Evolutionary conservation across 1,140 invertebrate genomes (phyloP).

Genomic region (Planococcus citri): DNA sequence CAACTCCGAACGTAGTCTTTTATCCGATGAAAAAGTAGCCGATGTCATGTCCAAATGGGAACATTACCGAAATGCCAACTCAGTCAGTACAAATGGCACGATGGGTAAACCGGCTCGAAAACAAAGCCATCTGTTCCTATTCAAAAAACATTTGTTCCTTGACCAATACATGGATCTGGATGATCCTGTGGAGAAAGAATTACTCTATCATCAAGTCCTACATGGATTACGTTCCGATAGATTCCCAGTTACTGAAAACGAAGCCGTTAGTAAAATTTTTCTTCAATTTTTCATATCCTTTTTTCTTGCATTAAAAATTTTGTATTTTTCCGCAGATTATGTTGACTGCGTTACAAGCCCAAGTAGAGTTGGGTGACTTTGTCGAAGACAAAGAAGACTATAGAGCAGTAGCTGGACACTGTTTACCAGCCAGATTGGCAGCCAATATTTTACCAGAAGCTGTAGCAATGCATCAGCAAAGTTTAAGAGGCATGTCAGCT

Average conservation of each 20-base stretch:
- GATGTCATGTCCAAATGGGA: constrained; percentile 96
- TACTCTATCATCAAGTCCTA: constrained; percentile 90
- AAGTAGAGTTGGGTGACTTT: constrained; percentile 81
- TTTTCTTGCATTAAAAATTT: too few relatives aligned
- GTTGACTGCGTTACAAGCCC: constrained; percentile 83
- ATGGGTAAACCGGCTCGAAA: constrained; percentile 33
- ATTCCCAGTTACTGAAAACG: constrained; percentile 35
- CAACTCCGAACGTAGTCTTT: constrained; percentile 66
- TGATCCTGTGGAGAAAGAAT: constrained; percentile 85
- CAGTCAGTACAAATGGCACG: constrained; percentile 29
- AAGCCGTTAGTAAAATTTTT: constrained; percentile 28
- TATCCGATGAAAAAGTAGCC: constrained; percentile 74
- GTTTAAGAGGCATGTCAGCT: constrained; percentile 67
- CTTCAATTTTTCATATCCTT: too few relatives aligned
- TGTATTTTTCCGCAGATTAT: constrained; percentile 66
- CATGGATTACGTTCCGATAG: constrained; percentile 78
- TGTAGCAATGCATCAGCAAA: constrained; percentile 75
- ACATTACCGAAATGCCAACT: constrained; percentile 52
- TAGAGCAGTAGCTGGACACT: constrained; percentile 58
- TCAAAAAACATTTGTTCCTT: constrained; percentile 88
- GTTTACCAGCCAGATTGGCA: constrained; percentile 66
- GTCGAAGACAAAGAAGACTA: constrained; percentile 54
- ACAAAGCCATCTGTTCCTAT: constrained; percentile 52
- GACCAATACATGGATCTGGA: constrained; percentile 69
- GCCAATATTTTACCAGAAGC: constrained; percentile 59